Evolutionary conservation across 2,113 vertebrate genomes (phyloP).

Genomic region (Antechinus stuartii): DNA sequence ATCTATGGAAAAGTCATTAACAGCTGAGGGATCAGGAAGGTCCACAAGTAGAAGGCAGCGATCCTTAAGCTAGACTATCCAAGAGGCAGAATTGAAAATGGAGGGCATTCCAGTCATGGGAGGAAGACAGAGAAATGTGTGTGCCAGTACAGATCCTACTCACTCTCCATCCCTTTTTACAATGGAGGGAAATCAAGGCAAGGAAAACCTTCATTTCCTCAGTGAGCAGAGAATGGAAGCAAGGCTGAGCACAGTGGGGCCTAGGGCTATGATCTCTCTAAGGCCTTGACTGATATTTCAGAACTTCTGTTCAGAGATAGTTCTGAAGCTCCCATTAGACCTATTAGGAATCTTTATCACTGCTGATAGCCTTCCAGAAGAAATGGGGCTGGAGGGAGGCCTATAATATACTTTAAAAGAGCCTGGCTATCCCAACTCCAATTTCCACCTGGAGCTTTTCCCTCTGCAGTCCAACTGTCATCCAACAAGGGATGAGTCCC

Average conservation of each 20-base stretch:
- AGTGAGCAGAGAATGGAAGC: not conserved
- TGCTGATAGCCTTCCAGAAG: not conserved
- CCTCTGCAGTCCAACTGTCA: not conserved
- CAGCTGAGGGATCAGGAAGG: not conserved
- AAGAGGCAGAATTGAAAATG: not conserved
- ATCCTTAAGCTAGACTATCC: not conserved
- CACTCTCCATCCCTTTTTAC: not conserved
- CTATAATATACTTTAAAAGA: not conserved
- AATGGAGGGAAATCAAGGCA: not conserved
- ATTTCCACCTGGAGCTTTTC: not conserved
- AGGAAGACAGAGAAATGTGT: not conserved
- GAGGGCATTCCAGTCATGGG: not conserved
- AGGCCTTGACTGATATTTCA: not conserved
- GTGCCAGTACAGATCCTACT: not conserved
- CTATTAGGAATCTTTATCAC: constrained; percentile 1
- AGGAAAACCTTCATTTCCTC: not conserved
- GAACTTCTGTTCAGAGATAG: not conserved
- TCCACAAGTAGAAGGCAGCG: not conserved
- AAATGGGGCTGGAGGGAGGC: not conserved
- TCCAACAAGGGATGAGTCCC: not conserved
- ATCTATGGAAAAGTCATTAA: not conserved
- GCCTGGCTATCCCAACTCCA: not conserved
- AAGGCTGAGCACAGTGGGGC: not conserved
- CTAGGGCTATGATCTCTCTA: not conserved
- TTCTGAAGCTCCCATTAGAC: not conserved